Base-by-base conservation (phyloP, 35 echinoderm and acorn worm genomes). In the Lytechinus variegatus region DNA sequence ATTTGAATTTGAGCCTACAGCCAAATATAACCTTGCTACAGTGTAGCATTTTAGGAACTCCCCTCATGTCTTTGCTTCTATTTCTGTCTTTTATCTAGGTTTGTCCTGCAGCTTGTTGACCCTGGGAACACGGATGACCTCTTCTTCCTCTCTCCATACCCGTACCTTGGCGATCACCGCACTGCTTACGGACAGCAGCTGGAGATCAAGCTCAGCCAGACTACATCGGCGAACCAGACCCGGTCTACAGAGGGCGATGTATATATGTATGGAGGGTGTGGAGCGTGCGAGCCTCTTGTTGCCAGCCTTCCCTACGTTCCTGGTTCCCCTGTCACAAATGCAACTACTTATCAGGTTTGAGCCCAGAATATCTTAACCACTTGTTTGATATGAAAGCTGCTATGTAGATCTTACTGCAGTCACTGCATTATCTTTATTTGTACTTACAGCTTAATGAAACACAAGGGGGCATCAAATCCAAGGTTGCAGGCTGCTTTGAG, bases 161-260 rank as follows among this genome's bases (percentile, higher is more conserved):
- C 55, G 3, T 99, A 98, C 94, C 95, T 89, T 13, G 96, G 97
- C 9, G 97, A 99, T 86, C 60, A 92, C 19, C 96, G 97, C 24
- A 96, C 98, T 27, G 96, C 98, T 1, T 99, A 99, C 33, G 97
- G 98, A 29, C 98, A 98, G 95, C 56, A 95, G 58, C 86, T 98
- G 54, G 87, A 94, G 54, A 96, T 99, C 33, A 95, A 92, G 55
- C 96, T 99, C 6, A 99, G 98, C 95, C 98, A 99, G 86, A 94
- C 95, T 1, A 95, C 96, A 9, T 54, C 53, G 24, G 94, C 94
- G 3, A 96, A 98, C 89, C 98, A 96, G 87, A 96, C 95, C 16
- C 56, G 92, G 51, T 94, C 93, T 27, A 52, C 94, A 6, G 91
- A 92, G 60, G 98, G 97, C 5, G 98, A 99, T 95, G 96, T 99